Evolutionary conservation across 2,797 vertebrate genomes (phyloP).

Genomic region (Rhabdomys pumilio): DNA sequence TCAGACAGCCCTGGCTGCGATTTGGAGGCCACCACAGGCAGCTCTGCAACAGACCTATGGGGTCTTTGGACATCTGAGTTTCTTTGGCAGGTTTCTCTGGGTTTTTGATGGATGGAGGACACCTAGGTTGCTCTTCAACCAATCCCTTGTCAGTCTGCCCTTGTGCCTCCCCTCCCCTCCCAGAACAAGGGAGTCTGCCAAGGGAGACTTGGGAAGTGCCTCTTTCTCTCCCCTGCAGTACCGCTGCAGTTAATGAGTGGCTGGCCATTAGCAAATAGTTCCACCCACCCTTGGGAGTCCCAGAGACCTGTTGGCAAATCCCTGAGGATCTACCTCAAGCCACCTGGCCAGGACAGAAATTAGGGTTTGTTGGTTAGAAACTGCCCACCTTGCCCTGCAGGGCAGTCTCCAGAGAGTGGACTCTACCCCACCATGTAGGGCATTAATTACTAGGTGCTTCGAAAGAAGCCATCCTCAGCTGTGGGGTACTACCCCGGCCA

Average conservation of each 20-base stretch:
- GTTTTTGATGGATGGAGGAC: not conserved
- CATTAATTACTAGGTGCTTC: not conserved
- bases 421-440: too few relatives aligned
- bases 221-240: fast-evolving
- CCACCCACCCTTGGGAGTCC: not conserved
- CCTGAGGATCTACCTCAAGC: not conserved
- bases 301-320: not conserved
- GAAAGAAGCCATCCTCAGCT: not conserved
- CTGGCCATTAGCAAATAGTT: not conserved
- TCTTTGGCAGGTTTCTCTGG: not conserved
- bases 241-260: fast-evolving
- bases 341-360: not conserved
- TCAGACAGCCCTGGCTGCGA: too few relatives aligned
- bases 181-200: not conserved
- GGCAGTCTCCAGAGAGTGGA: not conserved
- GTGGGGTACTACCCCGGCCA: not conserved
- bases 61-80: too few relatives aligned
- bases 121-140: fast-evolving
- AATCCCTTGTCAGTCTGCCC: fast-evolving
- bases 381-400: not conserved
- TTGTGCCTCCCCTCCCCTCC: too few relatives aligned
- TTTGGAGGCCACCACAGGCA: not conserved
- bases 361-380: not conserved
- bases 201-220: not conserved
- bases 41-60: too few relatives aligned